Percentiles rank a stretch among this genome's conserved stretches.
phyloP scores from a whole-genome alignment of 2,797 vertebrate species.

The Acrossocheilus fasciatus region DNA sequence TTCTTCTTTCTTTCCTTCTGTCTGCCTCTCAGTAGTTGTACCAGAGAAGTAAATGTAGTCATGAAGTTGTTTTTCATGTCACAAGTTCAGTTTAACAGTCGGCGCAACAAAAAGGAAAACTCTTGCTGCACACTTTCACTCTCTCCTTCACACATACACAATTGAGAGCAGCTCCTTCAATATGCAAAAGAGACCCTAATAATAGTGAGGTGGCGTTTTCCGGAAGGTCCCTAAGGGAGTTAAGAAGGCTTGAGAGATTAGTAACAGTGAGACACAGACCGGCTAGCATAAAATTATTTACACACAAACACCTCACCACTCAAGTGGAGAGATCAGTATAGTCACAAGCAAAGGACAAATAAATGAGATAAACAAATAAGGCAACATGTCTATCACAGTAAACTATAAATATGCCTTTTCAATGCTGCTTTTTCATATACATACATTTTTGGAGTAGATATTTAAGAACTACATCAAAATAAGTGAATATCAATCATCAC shows the following conservation, averaged over 20 bases:
- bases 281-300: conserved; percentile 36
- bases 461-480: not conserved
- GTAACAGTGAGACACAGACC: conserved; percentile 49
- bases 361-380: not conserved
- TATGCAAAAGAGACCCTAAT: conserved; percentile 79
- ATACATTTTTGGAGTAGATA: not conserved
- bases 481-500: not conserved
- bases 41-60: conserved; percentile 31
- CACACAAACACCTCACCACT: conserved; percentile 15
- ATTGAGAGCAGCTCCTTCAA: conserved; percentile 60
- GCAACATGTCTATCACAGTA: not conserved
- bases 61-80: conserved; percentile 51
- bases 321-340: conserved; percentile 21
- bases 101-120: conserved; percentile 20
- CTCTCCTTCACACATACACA: conserved; percentile 34
- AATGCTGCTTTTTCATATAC: not conserved
- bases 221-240: conserved; percentile 72
- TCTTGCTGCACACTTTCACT: conserved; percentile 11
- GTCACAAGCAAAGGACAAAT: not conserved
- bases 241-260: conserved; percentile 59
- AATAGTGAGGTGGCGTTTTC: conserved; percentile 77
- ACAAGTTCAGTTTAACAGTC: conserved; percentile 40
- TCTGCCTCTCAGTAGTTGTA: not conserved
- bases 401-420: not conserved
- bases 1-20: conserved; percentile 12